A percentile compares a stretch with the other conserved stretches of the same genome.
Evolutionary conservation across 2,797 vertebrate genomes (phyloP).

Genomic region (Lepidocolaptes lacrymiger): DNA sequence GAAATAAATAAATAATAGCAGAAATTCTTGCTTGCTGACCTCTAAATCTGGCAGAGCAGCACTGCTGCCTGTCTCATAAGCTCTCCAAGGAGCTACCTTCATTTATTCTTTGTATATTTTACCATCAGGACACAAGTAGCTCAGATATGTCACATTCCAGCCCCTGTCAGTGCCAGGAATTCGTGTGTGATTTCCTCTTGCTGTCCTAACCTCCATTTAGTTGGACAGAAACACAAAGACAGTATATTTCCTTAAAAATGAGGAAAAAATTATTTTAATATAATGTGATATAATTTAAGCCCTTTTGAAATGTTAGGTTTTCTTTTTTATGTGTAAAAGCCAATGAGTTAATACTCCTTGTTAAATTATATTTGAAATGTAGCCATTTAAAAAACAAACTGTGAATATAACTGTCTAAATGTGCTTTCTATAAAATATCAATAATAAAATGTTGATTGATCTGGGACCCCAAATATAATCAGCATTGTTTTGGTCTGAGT

Average conservation of each 20-base stretch:
- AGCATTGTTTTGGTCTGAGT: background rate
- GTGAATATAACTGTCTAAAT: background rate
- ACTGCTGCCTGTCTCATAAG: background rate
- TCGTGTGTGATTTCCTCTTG: background rate
- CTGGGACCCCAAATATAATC: background rate
- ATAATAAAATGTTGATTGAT: background rate
- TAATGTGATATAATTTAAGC: background rate
- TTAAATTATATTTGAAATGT: background rate
- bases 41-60: conserved; percentile 11
- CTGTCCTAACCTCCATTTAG: background rate
- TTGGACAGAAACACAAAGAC: background rate
- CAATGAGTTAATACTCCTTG: background rate
- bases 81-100: background rate
- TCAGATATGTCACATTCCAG: background rate
- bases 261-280: background rate
- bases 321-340: background rate
- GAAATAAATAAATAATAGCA: conserved; percentile 29
- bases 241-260: background rate
- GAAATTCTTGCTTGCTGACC: background rate
- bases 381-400: background rate
- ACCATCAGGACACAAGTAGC: background rate
- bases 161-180: background rate
- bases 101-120: background rate
- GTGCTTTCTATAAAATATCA: background rate
- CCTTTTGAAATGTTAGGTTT: background rate